Evolutionary conservation across 1,140 invertebrate species (phyloP), one percentile per base, ranked within the genome.

Genomic region (Brachionus rotundiformis): DNA sequence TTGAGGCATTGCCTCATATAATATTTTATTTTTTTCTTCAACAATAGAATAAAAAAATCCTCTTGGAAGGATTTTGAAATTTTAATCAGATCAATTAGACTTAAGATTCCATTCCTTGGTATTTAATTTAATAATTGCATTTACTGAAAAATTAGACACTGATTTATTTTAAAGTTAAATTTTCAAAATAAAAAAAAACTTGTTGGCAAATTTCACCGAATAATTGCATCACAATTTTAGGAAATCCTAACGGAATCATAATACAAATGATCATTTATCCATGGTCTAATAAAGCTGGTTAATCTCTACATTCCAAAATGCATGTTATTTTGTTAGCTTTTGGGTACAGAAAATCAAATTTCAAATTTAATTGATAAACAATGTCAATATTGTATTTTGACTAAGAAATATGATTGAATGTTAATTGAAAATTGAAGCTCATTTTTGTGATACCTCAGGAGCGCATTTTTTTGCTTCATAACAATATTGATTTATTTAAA

Each of bases 401-500:
- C 39, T 41, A 41, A 41, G 5, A 13, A 41, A 39, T 41, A 10
- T 41, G 39, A 41, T 49, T 23, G 47, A 49, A 8, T 19, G 8
- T 0, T 25, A 7, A 54, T 54, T 54, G n/a, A 54, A 19, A 54
- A 54, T 19, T 25, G n/a, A 54, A 54, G 23, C n/a, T 19, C 19
- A 19, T 19, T 19, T 54, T 54, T 54, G 0, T 2, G 19, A 54
- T 16, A 54, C 47, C 39, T 41, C 39, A 41, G 5, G 16, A 54
- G 3, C 3, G 1, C 16, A 7, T 19, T 25, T 54, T 16, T 1
- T 8, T 16, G 47, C 47, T 54, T 19, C 19, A 8, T 54, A 7
- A 54, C 16, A 54, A 54, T 54, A 54, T 54, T 54, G 47, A 54
- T 54, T 54, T 54, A 54, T 54, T 54, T 49, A 8, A 54, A 19